phyloP scores from a whole-genome alignment of 2,797 vertebrate genomes.

The Chaetodon trifasciatus region DNA sequence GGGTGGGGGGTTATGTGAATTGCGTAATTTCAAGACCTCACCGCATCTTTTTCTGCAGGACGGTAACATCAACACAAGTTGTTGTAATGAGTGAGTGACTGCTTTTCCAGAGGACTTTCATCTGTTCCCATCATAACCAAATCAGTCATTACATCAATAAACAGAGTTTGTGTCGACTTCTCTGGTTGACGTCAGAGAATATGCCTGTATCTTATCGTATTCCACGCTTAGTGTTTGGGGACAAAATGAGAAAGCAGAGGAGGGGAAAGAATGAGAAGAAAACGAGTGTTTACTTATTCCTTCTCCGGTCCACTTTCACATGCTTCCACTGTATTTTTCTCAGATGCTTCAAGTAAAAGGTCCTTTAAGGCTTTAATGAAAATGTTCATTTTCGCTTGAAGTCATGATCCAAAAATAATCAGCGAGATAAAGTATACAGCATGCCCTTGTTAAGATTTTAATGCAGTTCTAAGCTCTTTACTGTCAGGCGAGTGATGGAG shows the following conservation, averaged over 20 bases:
- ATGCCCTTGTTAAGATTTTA: slow-evolving; percentile 47
- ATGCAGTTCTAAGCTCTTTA: slow-evolving; percentile 35
- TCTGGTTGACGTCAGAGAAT: slow-evolving; percentile 53
- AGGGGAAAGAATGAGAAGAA: neutral
- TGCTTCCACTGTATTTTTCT: neutral
- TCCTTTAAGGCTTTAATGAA: neutral
- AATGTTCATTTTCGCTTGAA: neutral
- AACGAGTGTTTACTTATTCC: neutral
- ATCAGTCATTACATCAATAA: slow-evolving; percentile 56
- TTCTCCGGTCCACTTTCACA: neutral
- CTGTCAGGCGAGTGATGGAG: slow-evolving; percentile 43
- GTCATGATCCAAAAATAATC: slow-evolving; percentile 1
- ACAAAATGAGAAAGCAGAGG: slow-evolving; percentile 4
- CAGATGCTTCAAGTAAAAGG: neutral
- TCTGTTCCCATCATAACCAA: slow-evolving; percentile 48
- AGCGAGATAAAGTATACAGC: slow-evolving; percentile 1
- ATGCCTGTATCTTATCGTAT: slow-evolving; percentile 7
- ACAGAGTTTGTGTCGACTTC: slow-evolving; percentile 32
- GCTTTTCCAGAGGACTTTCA: slow-evolving; percentile 64
- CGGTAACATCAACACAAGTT: slow-evolving; percentile 29
- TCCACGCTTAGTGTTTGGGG: slow-evolving; percentile 29
- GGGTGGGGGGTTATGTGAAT: slow-evolving; percentile 11
- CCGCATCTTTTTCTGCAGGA: slow-evolving; percentile 17
- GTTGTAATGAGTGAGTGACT: slow-evolving; percentile 24
- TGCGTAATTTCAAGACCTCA: slow-evolving; percentile 29